Evolutionary conservation across 2,888 invertebrate species (phyloP), one percentile per base, ranked within the genome.

Genomic region (Chrysolina americana): DNA sequence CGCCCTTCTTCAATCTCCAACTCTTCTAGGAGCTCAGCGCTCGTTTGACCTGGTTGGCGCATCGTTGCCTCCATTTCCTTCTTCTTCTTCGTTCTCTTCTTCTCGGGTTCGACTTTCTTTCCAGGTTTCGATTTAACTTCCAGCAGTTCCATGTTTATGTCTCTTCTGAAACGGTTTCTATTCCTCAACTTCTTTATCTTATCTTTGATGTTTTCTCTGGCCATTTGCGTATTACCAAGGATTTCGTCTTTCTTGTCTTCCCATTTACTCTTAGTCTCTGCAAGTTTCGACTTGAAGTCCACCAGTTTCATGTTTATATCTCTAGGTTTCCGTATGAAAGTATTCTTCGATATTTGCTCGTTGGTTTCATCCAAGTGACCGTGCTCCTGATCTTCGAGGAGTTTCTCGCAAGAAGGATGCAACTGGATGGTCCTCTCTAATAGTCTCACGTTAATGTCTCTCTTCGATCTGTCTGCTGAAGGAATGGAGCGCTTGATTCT

Each of bases 101-200:
- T 78, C 47, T 73, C 63, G n/a, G 65, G 70, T 17, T 74, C 62
- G 2, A n/a, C 15, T 64, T 64, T 76, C 50, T 70, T 65, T 23
- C 48, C 23, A 9, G 44, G 56, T 63, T 73, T 77, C 0, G 80
- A 64, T 76, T 83, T 84, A 65, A 78, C 70, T 41, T 85, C 83
- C 13, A 87, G 75, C 64, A 86, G 65, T 17, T 84, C 83, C 82
- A 86, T 82, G 71, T 86, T 87, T 47, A 87, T 86, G 53, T 83
- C 85, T 41, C 86, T 80, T 70, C 75, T 84, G 9, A 64, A 71
- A 36, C 81, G 70, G 11, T 73, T 71, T n/a, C 71, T 69, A 6
- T 73, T 68, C 65, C 77, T 76, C 28, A 75, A 6, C 19, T 76
- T 71, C 19, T 50, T 68, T 17, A 78, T 74, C 62, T 70, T 76